Base-by-base conservation (phyloP, 1,140 invertebrate genomes). In the Camponotus pennsylvanicus region DNA sequence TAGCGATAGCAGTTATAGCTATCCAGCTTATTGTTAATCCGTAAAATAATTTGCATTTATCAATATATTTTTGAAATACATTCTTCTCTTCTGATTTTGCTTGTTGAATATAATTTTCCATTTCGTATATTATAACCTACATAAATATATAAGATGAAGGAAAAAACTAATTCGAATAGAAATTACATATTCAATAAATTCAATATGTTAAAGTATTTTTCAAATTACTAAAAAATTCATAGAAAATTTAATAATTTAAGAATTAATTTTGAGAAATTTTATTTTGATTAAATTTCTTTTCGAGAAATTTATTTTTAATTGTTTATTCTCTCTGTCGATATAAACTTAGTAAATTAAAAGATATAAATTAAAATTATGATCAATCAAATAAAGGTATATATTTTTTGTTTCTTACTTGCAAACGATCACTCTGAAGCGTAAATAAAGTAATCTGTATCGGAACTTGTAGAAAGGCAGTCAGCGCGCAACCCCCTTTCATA, bases 21-120 rank as follows among this genome's bases (percentile, higher is more conserved):
- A 78, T 11, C 42, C 86, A 87, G 4, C 89, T 32, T 3, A 82
- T 64, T 13, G 88, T 57, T 2, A 69, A 49, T 27, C 77, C 32
- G 21, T 91, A 88, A 57, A 92, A 86, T 21, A 34, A 34, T 57
- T 77, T 67, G 5, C 67, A 79, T 75, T 87, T 77, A 0, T 78
- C 18, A 5, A 92, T 42, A 55, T 91, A 92, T 55, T 61, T 85
- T 37, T 90, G 21, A 11, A 91, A 32, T 37, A 85, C 45, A 21
- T 55, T 40, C 3, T 55, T 79, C 13, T 92, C 90, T 6, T 77
- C 69, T 27, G 37, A 13, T 34, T 71, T 87, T 3, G 86, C 64
- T 49, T 86, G 67, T 11, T 85, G 21, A 0, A 88, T 69, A 66
- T 90, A 90, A 66, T 82, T 69, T 67, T 91, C 88, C 77, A 92